Base-by-base conservation (phyloP, 2,888 invertebrate species). In the Siphonodentalium dalli region DNA sequence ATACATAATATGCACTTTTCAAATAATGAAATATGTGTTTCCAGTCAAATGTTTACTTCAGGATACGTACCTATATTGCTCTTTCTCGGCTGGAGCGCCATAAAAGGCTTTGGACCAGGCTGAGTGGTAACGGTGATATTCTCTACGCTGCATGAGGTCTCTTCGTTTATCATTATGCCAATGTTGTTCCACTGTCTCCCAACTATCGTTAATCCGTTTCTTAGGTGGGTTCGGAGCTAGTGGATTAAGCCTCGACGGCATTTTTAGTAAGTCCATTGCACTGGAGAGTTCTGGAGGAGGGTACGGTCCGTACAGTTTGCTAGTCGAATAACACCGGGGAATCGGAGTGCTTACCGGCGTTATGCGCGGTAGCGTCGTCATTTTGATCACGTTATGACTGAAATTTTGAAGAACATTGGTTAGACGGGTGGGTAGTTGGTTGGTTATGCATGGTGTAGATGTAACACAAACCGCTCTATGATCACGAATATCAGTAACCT, bases 41-140 rank as follows among this genome's bases (percentile, higher is more conserved):
- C n/a, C n/a, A n/a, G n/a, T n/a, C n/a, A n/a, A n/a, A n/a, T n/a
- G n/a, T n/a, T n/a, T n/a, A n/a, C 18, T 33, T n/a, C n/a, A 26
- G 35, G 8, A 2, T 1, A 49, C 63, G 55, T 50, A 79, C 78
- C 77, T 78, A 60, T 79, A 77, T 15, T 69, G 63, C 53, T 79
- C 79, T 52, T 71, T 67, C 47, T 79, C 78, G 8, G 77, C 74
- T 20, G 73, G 71, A 29, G 71, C 66, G 0, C 79, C 79, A 54
- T 79, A 79, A 54, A 74, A 78, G 5, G 75, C 71, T 60, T 75
- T 79, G 13, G 72, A 64, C 78, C 78, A 79, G 5, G 78, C 77
- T 9, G 76, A 75, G 57, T 79, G 79, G 45, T 78, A 79, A 27
- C 79, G 52, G 42, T 69, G 69, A 54, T 78, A 74, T 58, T 79